phyloP scores from a whole-genome alignment of 1,140 invertebrate genomes.

The Drosophila azteca region DNA sequence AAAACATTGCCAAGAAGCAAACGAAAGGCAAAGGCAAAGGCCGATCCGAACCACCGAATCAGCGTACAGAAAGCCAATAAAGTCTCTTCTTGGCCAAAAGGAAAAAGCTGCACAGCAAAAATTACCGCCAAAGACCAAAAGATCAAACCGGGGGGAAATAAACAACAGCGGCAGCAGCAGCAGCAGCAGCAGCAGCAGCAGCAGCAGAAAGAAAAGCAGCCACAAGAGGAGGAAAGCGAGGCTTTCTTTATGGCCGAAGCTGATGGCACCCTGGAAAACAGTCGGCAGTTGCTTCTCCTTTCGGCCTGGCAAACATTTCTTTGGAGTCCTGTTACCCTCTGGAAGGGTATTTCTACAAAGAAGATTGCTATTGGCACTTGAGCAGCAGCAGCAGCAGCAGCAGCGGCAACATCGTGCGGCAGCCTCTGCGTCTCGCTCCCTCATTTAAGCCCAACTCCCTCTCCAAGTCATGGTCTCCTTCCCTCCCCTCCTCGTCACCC shows the following conservation, averaged over 20 bases:
- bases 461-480: too few relatives aligned
- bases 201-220: slow-evolving; percentile 49
- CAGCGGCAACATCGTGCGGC: slow-evolving; percentile 68
- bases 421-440: slow-evolving; percentile 37
- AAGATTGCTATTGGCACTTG: slow-evolving; percentile 80
- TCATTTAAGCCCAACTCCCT: slow-evolving; percentile 22
- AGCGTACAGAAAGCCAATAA: slow-evolving; percentile 55
- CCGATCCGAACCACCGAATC: slow-evolving; percentile 6
- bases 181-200: slow-evolving; percentile 24
- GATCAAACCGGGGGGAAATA: slow-evolving; percentile 77
- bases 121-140: slow-evolving; percentile 82
- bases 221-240: slow-evolving; percentile 11
- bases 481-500: too few relatives aligned
- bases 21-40: slow-evolving; percentile 37
- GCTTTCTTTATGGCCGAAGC: too few relatives aligned
- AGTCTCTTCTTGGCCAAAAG: slow-evolving; percentile 46
- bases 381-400: slow-evolving; percentile 58
- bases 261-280: too few relatives aligned
- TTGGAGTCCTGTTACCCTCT: too few relatives aligned
- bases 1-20: slow-evolving; percentile 47
- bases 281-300: too few relatives aligned
- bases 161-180: slow-evolving; percentile 63
- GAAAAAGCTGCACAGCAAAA: slow-evolving; percentile 71
- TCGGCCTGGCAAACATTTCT: background rate
- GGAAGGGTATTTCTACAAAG: slow-evolving; percentile 16